Percentiles rank a stretch among this genome's conserved stretches.
phyloP scores from a whole-genome alignment of 2,888 invertebrate species.

The Hemithea aestivaria region DNA sequence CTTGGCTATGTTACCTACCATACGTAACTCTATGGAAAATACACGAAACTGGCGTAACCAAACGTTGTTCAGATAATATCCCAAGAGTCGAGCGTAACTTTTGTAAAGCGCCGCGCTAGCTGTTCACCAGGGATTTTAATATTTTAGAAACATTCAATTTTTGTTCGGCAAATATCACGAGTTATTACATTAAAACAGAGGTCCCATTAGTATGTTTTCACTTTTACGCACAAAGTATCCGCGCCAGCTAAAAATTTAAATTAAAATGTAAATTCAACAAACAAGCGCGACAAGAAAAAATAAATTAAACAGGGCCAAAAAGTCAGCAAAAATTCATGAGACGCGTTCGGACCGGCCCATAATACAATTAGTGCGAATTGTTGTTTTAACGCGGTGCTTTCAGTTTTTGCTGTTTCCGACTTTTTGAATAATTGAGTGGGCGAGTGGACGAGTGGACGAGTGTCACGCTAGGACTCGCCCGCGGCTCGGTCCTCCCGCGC shows the following conservation, averaged over 20 bases:
- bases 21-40: too few relatives aligned
- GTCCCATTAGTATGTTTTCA: neutral
- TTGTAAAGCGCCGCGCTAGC: too few relatives aligned
- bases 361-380: slow-evolving; percentile 30
- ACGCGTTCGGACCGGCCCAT: slow-evolving; percentile 16
- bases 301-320: slow-evolving; percentile 18
- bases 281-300: slow-evolving; percentile 22
- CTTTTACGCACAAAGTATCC: slow-evolving; percentile 4
- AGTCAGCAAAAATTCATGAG: slow-evolving; percentile 25
- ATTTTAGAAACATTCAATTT: neutral
- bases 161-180: neutral
- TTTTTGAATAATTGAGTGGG: slow-evolving; percentile 11
- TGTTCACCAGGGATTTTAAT: too few relatives aligned
- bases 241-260: slow-evolving; percentile 18
- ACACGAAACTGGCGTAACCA: too few relatives aligned
- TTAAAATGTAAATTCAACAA: slow-evolving; percentile 22
- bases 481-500: too few relatives aligned
- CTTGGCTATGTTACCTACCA: too few relatives aligned
- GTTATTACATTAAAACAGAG: neutral
- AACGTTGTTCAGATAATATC: too few relatives aligned
- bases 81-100: too few relatives aligned
- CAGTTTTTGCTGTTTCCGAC: slow-evolving; percentile 10
- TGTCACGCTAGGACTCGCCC: neutral
- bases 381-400: slow-evolving; percentile 24
- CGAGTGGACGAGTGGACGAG: neutral